phyloP scores from a whole-genome alignment of 2,797 vertebrate genomes.

The Phataginus tricuspis region DNA sequence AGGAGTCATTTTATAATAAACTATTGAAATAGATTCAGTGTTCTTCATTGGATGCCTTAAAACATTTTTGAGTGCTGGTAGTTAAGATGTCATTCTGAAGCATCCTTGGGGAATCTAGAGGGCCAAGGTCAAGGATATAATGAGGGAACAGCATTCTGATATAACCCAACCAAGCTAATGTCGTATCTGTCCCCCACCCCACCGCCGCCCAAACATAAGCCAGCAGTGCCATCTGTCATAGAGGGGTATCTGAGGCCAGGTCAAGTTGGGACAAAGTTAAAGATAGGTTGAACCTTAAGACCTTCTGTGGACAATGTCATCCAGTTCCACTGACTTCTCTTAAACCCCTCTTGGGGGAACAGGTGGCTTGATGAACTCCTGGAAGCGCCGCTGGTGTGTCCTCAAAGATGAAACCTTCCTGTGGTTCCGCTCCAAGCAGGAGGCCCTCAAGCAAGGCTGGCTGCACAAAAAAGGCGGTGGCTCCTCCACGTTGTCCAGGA shows the following conservation, averaged over 20 bases:
- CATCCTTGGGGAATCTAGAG: not conserved
- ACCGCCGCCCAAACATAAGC: too few species aligned
- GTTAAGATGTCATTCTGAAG: not conserved
- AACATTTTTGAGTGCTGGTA: not conserved
- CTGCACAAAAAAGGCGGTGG: constrained; percentile 97
- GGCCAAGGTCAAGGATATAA: not conserved
- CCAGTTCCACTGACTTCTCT: not conserved
- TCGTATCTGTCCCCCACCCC: rapidly evolving
- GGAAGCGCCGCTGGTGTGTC: constrained; percentile 98
- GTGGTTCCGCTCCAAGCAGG: constrained; percentile 98
- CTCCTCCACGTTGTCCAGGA: constrained; percentile 95
- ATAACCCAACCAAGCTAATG: rapidly evolving
- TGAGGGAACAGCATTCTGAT: not conserved
- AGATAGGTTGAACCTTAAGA: too few species aligned
- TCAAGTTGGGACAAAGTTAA: not conserved
- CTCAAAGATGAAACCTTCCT: constrained; percentile 98
- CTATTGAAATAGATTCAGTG: not conserved
- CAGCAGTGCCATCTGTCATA: rapidly evolving
- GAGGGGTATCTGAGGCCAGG: not conserved
- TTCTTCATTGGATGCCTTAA: not conserved
- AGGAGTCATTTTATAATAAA: not conserved
- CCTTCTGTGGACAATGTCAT: rapidly evolving
- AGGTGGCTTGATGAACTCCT: constrained; percentile 97
- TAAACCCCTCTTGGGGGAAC: not conserved
- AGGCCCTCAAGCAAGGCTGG: constrained; percentile 99